A percentile compares a stretch with the other conserved stretches of the same genome.
These are phyloP conservation scores for Belgica antarctica DNA, from an alignment of 2,888 invertebrate species.

Conservation along the genomic window DNA sequence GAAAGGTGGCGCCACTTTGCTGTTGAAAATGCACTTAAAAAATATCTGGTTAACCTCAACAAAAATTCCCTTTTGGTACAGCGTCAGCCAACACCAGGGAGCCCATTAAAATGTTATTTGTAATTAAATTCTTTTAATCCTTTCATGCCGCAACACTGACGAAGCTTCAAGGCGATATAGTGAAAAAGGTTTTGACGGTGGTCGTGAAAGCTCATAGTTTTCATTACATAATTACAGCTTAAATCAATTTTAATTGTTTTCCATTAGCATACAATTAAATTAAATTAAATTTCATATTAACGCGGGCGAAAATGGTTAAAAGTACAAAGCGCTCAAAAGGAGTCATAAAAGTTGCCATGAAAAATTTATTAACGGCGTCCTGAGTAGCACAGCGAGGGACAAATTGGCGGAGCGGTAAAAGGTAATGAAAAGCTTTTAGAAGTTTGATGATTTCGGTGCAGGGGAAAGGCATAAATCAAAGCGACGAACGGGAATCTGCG, in stretches of 20 bases:
- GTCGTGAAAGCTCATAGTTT: slow-evolving; percentile 32
- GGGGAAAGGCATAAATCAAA: slow-evolving; percentile 3
- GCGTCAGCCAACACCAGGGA: no score
- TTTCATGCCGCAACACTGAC: slow-evolving; percentile 27
- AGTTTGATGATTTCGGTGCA: background rate
- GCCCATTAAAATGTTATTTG: slow-evolving; percentile 42
- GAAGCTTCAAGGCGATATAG: slow-evolving; percentile 22
- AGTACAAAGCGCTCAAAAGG: background rate
- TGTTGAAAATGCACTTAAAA: no score
- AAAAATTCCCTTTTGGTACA: no score
- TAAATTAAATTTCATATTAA: slow-evolving; percentile 13
- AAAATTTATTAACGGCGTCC: background rate
- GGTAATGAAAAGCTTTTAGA: slow-evolving; percentile 15
- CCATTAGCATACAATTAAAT: slow-evolving; percentile 42
- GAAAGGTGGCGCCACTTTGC: no score
- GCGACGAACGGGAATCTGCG: background rate
- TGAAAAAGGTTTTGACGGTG: slow-evolving; percentile 17
- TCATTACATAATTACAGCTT: slow-evolving; percentile 33
- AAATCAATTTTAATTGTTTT: slow-evolving; percentile 43
- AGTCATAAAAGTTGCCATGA: slow-evolving; percentile 14
- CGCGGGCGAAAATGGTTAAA: background rate
- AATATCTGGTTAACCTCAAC: no score
- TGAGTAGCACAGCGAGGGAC: background rate
- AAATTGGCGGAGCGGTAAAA: slow-evolving; percentile 19
- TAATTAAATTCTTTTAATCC: slow-evolving; percentile 39